Evolutionary conservation across 2,888 invertebrate genomes (phyloP).

Genomic region (Drosophila conformis): DNA sequence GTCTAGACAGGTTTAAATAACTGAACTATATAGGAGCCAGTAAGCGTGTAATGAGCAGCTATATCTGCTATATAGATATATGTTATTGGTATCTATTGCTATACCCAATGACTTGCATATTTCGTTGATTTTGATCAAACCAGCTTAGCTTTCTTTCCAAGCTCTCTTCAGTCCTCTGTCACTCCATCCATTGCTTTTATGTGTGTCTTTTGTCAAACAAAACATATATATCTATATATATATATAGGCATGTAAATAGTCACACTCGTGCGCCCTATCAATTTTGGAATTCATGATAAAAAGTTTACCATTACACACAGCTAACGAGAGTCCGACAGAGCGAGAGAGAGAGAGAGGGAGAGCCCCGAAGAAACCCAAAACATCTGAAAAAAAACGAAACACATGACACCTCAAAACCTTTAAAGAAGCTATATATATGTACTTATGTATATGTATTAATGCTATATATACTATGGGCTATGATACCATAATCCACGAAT

Average conservation of each 20-base stretch:
- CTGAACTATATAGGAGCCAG: slow-evolving; percentile 23
- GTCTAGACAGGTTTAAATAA: slow-evolving; percentile 42
- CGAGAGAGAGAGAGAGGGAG: background rate
- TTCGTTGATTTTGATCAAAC: slow-evolving; percentile 1
- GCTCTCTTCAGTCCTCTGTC: slow-evolving; percentile 1
- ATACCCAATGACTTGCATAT: slow-evolving; percentile 45
- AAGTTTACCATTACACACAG: slow-evolving; percentile 70
- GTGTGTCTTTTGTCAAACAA: background rate
- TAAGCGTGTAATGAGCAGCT: slow-evolving; percentile 13
- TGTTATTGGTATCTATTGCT: slow-evolving; percentile 1
- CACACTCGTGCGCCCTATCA: slow-evolving; percentile 62
- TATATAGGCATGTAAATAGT: slow-evolving; percentile 19
- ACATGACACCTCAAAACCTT: slow-evolving; percentile 66
- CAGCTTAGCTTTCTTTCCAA: slow-evolving; percentile 38
- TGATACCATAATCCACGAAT: slow-evolving; percentile 82
- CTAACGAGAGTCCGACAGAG: slow-evolving; percentile 23
- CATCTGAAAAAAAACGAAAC: slow-evolving; percentile 28
- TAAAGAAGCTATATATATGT: slow-evolving; percentile 62
- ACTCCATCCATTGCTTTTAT: background rate
- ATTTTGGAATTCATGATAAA: slow-evolving; percentile 72
- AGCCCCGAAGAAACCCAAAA: slow-evolving; percentile 55
- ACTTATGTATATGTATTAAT: slow-evolving; percentile 45
- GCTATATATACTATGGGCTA: slow-evolving; percentile 57
- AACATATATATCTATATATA: background rate
- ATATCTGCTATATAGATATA: background rate